phyloP scores from a whole-genome alignment of 1,140 invertebrate species.

The Trichomalopsis sarcophagae region DNA sequence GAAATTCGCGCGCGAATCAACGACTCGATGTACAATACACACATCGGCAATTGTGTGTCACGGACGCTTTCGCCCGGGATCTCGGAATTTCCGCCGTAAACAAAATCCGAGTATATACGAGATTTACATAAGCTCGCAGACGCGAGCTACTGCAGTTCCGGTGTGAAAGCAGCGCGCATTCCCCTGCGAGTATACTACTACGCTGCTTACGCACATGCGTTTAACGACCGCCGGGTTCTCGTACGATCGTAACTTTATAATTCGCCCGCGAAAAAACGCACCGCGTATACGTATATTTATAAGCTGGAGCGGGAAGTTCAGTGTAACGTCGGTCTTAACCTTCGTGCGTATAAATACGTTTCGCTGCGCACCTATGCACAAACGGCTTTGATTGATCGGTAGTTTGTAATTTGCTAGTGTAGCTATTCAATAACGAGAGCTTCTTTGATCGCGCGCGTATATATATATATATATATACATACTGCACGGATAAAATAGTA shows the following conservation, averaged over 20 bases:
- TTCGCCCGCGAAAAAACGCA: neutral
- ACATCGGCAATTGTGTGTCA: too few relatives aligned
- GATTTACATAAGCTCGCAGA: neutral
- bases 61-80: too few relatives aligned
- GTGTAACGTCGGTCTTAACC: neutral
- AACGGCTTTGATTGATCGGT: too few relatives aligned
- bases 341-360: neutral
- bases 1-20: neutral
- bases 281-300: neutral
- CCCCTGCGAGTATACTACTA: neutral
- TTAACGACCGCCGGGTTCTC: neutral
- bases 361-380: neutral
- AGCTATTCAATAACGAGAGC: too few relatives aligned
- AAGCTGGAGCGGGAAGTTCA: neutral
- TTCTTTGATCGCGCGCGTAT: too few relatives aligned
- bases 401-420: too few relatives aligned
- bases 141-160: neutral
- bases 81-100: too few relatives aligned
- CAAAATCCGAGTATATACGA: neutral
- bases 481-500: too few relatives aligned
- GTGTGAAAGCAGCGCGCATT: conserved; percentile 10
- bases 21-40: too few relatives aligned
- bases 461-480: too few relatives aligned
- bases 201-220: neutral
- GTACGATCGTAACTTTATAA: conserved; percentile 7